Evolutionary conservation across 2,113 vertebrate species (phyloP).

Genomic region (Xyrauchen texanus): DNA sequence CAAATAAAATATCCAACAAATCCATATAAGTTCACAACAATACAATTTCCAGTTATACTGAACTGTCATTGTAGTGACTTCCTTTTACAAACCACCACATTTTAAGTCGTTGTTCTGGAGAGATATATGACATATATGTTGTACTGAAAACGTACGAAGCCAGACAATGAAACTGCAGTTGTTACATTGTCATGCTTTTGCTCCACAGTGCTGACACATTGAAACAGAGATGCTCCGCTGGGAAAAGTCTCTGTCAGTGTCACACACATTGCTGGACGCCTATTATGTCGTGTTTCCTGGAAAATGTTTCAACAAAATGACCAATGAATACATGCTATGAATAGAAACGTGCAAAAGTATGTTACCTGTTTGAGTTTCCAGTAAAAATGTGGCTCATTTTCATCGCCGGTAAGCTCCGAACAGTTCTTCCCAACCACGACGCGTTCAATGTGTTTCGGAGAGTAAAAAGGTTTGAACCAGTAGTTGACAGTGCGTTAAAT

Average conservation of each 20-base stretch:
- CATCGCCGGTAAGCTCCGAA: not conserved
- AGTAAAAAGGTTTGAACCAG: conserved; percentile 60
- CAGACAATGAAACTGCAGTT: not conserved
- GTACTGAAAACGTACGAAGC: not conserved
- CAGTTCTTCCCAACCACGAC: conserved; percentile 1
- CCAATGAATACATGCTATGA: too few relatives aligned
- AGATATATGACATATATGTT: not conserved
- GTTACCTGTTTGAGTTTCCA: conserved; percentile 66
- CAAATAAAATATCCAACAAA: too few relatives aligned
- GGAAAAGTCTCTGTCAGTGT: conserved; percentile 23
- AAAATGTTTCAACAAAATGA: not conserved
- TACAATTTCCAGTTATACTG: too few relatives aligned
- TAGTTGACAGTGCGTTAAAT: conserved; percentile 54
- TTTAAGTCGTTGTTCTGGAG: conserved; percentile 29
- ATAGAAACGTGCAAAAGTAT: not conserved
- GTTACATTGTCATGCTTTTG: not conserved
- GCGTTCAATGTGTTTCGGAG: conserved; percentile 52
- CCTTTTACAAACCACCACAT: conserved; percentile 1
- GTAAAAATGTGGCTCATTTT: conserved; percentile 57
- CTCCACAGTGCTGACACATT: conserved; percentile 23
- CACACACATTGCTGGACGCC: not conserved
- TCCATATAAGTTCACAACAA: too few relatives aligned
- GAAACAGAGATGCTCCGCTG: conserved; percentile 27
- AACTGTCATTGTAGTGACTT: conserved; percentile 1
- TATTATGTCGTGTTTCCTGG: not conserved